These are phyloP conservation scores for Xylocampa areola DNA, from an alignment of 2,888 invertebrate genomes.

Conservation along the genomic window DNA sequence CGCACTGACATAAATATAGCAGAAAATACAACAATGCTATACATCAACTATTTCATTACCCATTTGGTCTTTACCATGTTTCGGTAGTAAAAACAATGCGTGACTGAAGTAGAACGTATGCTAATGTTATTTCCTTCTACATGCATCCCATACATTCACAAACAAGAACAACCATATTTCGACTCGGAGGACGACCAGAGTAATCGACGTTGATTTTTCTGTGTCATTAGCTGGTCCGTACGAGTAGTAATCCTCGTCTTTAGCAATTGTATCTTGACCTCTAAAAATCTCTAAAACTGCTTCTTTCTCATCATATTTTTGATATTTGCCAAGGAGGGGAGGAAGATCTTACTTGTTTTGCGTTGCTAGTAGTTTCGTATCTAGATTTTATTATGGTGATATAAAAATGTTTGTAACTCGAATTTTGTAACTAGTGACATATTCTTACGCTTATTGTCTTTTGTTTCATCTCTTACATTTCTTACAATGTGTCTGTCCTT, in stretches of 20 bases:
- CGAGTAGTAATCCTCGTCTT: constrained; percentile 19
- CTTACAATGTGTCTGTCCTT: constrained; percentile 5
- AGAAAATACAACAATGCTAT: too few relatives aligned
- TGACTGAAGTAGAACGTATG: constrained; percentile 1
- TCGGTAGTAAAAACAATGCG: not conserved
- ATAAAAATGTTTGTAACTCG: constrained; percentile 19
- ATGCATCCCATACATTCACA: constrained; percentile 4
- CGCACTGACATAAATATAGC: too few relatives aligned
- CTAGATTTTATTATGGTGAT: constrained; percentile 17
- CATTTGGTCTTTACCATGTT: not conserved
- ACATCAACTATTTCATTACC: not conserved
- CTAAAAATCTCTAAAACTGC: not conserved
- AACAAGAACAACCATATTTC: constrained; percentile 28
- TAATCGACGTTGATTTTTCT: constrained; percentile 37
- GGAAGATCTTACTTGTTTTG: constrained; percentile 22
- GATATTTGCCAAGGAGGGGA: not conserved
- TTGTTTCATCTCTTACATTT: constrained; percentile 7
- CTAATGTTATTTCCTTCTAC: constrained; percentile 2
- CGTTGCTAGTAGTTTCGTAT: constrained; percentile 29
- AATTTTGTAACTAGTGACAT: constrained; percentile 15
- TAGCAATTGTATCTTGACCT: constrained; percentile 27
- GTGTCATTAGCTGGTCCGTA: constrained; percentile 25
- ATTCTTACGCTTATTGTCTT: constrained; percentile 9
- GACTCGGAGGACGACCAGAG: constrained; percentile 10
- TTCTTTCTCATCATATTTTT: not conserved